Evolutionary conservation across 2,797 vertebrate species (phyloP), one percentile per base, ranked within the genome.

Genomic region (Hydrolagus colliei): DNA sequence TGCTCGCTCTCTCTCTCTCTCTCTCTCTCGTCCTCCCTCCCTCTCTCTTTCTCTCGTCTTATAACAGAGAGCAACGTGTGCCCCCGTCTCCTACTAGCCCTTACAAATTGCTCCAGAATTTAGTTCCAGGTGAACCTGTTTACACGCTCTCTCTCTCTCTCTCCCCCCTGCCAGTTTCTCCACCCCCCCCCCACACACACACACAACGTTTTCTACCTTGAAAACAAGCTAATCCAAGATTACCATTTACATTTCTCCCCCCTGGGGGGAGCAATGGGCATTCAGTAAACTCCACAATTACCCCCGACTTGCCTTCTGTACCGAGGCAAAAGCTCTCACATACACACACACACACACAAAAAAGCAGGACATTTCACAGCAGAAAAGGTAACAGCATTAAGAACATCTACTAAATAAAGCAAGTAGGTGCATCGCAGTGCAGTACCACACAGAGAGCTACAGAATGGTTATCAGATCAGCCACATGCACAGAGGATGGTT

Each of bases 221-320:
- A 8, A 67, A 67, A 27, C 73, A 65, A 67, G 27, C 2, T 4
- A 18, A 11, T 10, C 10, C 52, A 22, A 72, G n/a, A 72, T n/a
- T 16, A 32, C 13, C 32, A n/a, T 12, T 6, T 62, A 61, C 59
- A 78, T 62, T 78, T 80, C 1, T 27, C 27, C 27, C 27, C 62
- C 67, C 62, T 13, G n/a, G 77, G 62, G 32, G 22, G 11, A 32
- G 9, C 63, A 63, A 18, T 32, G 61, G 18, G 35, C 62, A 80
- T 80, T 80, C 62, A 67, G 62, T 41, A 84, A 71, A 84, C 41
- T 41, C 79, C 52, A 67, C 71, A 63, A 84, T 84, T 68, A 35
- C 65, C 65, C 41, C 65, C 41, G 41, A 35, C 65, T 41, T 71
- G 27, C 41, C 65, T 41, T 71, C 79, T 11, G 79, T 68, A n/a